phyloP scores from a whole-genome alignment of 2,797 vertebrate species.

The Pseudochirops cupreus region DNA sequence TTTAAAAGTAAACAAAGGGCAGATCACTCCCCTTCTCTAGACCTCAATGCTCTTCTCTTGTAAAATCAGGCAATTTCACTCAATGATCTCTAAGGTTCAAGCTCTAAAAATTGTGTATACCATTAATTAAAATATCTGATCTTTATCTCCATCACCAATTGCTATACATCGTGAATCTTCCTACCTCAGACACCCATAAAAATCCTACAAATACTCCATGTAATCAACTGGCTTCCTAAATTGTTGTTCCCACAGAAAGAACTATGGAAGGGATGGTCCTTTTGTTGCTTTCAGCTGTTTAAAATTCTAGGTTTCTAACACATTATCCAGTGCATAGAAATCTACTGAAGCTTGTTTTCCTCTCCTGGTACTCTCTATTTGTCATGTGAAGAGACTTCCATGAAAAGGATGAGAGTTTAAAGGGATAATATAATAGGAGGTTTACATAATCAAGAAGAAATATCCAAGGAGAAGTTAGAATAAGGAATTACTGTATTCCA shows the following conservation, averaged over 20 bases:
- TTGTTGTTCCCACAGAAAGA: neutral
- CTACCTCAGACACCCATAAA: neutral
- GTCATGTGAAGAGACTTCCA: neutral
- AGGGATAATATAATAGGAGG: neutral
- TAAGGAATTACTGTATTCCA: neutral
- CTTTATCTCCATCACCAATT: neutral
- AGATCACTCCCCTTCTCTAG: neutral
- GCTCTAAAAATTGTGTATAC: neutral
- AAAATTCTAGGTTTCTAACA: neutral
- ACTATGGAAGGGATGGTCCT: neutral
- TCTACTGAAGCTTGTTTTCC: neutral
- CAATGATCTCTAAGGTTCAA: neutral
- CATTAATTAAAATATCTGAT: too few species aligned
- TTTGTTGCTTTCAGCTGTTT: neutral
- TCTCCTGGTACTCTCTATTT: neutral
- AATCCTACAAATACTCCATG: neutral
- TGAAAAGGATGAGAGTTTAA: neutral
- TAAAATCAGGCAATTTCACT: neutral
- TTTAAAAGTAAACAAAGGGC: neutral
- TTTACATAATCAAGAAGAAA: neutral
- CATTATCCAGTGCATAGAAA: neutral
- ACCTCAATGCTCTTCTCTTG: neutral
- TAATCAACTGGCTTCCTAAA: neutral
- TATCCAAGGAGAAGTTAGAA: neutral
- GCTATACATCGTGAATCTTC: neutral